A percentile compares a stretch with the other conserved stretches of the same genome.
Evolutionary conservation across 2,113 vertebrate genomes (phyloP).

Genomic region (Balaenoptera acutorostrata): DNA sequence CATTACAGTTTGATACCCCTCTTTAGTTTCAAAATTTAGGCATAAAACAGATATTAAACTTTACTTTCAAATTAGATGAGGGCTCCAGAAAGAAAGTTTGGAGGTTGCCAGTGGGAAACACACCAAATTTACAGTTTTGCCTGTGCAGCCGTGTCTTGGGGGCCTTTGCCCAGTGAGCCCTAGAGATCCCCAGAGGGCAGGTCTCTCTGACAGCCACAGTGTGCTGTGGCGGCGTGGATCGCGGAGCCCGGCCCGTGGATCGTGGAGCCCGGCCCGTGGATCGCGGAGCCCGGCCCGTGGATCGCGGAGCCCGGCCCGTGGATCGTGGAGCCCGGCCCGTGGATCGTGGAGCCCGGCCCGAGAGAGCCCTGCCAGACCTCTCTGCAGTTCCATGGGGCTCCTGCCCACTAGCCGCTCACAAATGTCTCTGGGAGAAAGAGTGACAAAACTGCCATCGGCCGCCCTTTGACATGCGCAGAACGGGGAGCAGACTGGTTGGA

Average conservation of each 20-base stretch:
- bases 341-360: fast-evolving
- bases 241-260: fast-evolving
- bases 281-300: fast-evolving
- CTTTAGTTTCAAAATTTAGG: neutral
- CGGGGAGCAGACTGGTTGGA: neutral
- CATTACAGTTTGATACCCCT: neutral
- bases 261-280: fast-evolving
- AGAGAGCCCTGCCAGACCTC: neutral
- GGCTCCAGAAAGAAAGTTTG: neutral
- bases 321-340: neutral
- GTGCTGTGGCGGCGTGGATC: fast-evolving
- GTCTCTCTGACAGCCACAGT: neutral
- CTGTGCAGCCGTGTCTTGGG: neutral
- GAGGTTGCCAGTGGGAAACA: neutral
- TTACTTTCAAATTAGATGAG: neutral
- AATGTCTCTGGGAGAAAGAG: neutral
- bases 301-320: fast-evolving
- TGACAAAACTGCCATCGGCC: neutral
- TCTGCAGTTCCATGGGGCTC: no score
- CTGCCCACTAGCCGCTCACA: neutral
- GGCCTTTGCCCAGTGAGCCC: neutral
- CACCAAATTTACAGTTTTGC: neutral
- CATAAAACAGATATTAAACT: neutral
- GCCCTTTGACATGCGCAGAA: neutral
- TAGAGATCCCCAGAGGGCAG: neutral